Percentiles rank a stretch among this genome's conserved stretches.
phyloP scores from a whole-genome alignment of 2,797 vertebrate species.

The Dendrocincla fuliginosa region DNA sequence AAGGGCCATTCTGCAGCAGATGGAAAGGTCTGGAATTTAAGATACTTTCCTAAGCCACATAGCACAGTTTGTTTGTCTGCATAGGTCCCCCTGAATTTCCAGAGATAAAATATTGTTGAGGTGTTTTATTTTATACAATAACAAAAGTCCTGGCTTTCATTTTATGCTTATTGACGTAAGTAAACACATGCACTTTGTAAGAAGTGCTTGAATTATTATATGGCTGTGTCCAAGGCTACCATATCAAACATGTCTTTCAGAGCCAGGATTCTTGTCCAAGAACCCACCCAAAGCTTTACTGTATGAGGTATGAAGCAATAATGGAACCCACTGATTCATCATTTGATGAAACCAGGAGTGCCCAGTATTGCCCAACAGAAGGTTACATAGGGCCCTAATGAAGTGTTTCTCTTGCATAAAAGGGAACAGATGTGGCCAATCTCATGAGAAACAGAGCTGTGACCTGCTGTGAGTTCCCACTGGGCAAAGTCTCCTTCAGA shows the following conservation, averaged over 20 bases:
- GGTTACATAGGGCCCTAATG: conserved; percentile 25
- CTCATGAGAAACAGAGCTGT: conserved; percentile 43
- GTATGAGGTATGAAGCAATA: conserved; percentile 57
- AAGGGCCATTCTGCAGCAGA: not conserved
- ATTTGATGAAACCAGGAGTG: conserved; percentile 49
- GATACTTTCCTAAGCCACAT: not conserved
- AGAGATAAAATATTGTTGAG: not conserved
- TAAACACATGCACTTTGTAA: not conserved
- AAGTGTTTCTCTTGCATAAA: conserved; percentile 54
- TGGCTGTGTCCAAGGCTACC: not conserved
- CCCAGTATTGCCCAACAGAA: conserved; percentile 59
- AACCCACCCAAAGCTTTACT: conserved; percentile 44
- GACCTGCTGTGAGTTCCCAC: conserved; percentile 49
- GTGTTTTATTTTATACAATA: not conserved
- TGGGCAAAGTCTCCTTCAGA: conserved; percentile 23
- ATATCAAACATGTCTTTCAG: not conserved
- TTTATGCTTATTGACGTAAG: not conserved
- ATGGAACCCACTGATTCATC: conserved; percentile 45
- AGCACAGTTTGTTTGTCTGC: not conserved
- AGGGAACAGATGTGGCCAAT: conserved; percentile 58
- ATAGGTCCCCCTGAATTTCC: not conserved
- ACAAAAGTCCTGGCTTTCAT: not conserved
- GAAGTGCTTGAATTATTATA: not conserved
- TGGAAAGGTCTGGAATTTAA: not conserved
- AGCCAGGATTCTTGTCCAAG: conserved; percentile 24